Evolutionary conservation across 2,113 vertebrate genomes (phyloP).

Genomic region (Myotis lucifugus): DNA sequence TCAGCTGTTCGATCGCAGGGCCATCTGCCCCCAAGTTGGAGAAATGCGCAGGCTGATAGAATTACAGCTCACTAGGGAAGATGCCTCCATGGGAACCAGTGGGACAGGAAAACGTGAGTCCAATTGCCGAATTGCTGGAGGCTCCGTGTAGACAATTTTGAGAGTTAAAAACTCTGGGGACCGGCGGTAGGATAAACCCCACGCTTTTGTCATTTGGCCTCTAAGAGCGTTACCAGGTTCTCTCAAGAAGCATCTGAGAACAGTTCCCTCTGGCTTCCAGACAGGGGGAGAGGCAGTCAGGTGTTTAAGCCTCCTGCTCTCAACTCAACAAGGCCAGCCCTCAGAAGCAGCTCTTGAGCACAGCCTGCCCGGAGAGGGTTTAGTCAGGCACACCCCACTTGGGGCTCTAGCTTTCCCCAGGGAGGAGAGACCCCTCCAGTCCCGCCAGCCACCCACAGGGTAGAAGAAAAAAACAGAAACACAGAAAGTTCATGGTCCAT

Average conservation of each 20-base stretch:
- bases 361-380: background rate
- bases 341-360: background rate
- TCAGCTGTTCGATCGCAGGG: background rate
- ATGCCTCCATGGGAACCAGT: rapidly evolving
- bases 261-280: background rate
- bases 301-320: too few relatives aligned
- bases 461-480: too few relatives aligned
- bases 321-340: background rate
- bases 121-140: background rate
- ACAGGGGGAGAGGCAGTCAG: background rate
- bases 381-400: background rate
- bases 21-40: background rate
- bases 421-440: background rate
- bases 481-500: rapidly evolving
- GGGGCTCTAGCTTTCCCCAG: background rate
- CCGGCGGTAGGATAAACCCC: background rate
- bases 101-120: background rate
- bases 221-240: background rate
- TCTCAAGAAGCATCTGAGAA: background rate
- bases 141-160: background rate
- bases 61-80: too few relatives aligned
- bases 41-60: background rate
- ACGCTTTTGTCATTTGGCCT: background rate
- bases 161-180: background rate
- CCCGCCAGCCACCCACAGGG: rapidly evolving